Base-by-base conservation (phyloP, 2,888 invertebrate species). In the Apotomis betuletana region DNA sequence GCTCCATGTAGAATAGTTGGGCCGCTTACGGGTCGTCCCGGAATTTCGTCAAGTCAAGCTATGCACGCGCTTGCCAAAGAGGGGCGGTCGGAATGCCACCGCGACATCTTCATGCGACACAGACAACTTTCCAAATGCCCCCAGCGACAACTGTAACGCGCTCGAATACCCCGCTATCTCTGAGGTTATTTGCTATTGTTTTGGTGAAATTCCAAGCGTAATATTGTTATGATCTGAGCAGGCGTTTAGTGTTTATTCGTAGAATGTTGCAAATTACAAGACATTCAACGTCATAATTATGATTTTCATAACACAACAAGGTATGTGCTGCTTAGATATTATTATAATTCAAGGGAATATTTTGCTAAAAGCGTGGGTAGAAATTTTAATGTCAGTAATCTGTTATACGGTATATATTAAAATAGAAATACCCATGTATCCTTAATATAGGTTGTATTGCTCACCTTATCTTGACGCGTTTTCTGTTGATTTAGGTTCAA, bases 71-170 rank as follows among this genome's bases (percentile, higher is more conserved):
- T 87, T 85, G 83, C 83, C 83, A 84, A 87, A 86, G 83, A 83
- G 79, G 79, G 69, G 55, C 68, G 65, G 73, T 77, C 55, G 87
- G 89, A 88, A 91, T 90, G 85, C 83, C 82, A 81, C 87, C 84
- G 81, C 86, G 84, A 91, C 88, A 88, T 92, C 91, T 92, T 90
- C 89, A 90, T 90, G 85, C 80, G 81, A 80, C 81, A 78, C 73
- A 77, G 80, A 85, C 85, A 84, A 85, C 84, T 88, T 86, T 84
- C 79, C 80, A 81, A 87, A 87, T 84, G 83, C 80, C 79, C 75
- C 74, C 70, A 75, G 78, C 75, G 80, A 80, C 79, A 77, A 77
- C 80, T 83, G 83, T 84, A 63, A 73, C 75, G 75, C 75, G 75
- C 75, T 72, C 75, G 57, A 76, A 76, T 77, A 74, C 77, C 61